Conservation (phyloP, 2,888 invertebrate species). For the Polylopha cassiicola region DNA sequence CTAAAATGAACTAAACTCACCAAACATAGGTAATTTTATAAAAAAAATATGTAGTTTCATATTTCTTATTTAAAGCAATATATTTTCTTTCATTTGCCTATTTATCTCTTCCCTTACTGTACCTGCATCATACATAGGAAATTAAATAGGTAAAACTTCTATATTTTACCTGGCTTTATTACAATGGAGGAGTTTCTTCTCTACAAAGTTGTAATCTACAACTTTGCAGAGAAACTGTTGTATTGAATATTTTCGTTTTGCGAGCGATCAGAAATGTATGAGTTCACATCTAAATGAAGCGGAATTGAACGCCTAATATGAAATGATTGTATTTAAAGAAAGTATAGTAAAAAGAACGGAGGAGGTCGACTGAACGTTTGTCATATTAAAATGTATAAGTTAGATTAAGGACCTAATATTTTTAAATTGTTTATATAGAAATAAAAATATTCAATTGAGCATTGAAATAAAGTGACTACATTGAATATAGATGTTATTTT, state of each 20-base stretch:
- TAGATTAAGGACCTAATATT: conserved; percentile 44
- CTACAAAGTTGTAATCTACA: no score
- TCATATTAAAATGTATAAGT: conserved; percentile 42
- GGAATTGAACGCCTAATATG: conserved; percentile 19
- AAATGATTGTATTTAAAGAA: conserved; percentile 28
- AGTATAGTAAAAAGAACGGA: conserved; percentile 23
- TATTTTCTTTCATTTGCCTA: no score
- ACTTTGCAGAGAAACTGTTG: no score
- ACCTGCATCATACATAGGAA: no score
- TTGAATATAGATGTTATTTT: conserved; percentile 39
- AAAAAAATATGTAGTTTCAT: no score
- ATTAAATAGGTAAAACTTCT: no score
- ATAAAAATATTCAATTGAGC: conserved; percentile 71
- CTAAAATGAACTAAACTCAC: no score
- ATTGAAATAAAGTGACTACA: conserved; percentile 71
- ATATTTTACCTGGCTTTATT: no score
- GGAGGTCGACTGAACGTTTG: conserved; percentile 45
- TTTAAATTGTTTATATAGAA: conserved; percentile 74
- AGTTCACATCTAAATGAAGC: conserved; percentile 7
- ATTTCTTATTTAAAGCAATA: no score
- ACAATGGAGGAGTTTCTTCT: no score
- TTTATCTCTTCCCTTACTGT: no score
- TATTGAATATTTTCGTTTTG: not conserved
- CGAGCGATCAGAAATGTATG: conserved; percentile 10
- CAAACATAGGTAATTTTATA: no score